phyloP scores from a whole-genome alignment of 2,888 invertebrate species.

The Cylindroiulus punctatus region DNA sequence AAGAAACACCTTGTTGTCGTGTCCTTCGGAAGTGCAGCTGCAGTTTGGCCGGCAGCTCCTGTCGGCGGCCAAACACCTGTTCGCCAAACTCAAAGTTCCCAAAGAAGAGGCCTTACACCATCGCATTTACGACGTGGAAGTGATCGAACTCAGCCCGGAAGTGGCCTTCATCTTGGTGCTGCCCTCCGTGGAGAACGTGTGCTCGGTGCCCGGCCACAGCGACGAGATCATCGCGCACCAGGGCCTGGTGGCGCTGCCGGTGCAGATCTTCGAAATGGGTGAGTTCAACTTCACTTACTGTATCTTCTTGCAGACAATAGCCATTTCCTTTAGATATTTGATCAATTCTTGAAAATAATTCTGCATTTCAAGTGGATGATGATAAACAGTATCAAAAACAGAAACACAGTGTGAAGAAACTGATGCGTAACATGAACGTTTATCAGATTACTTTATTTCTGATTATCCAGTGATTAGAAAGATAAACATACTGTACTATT shows the following conservation, averaged over 20 bases:
- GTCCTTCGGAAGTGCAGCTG: constrained; percentile 63
- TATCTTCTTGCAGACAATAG: no score
- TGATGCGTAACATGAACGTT: no score
- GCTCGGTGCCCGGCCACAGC: constrained; percentile 83
- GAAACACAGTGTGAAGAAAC: no score
- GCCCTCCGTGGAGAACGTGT: constrained; percentile 91
- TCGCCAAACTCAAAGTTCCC: constrained; percentile 64
- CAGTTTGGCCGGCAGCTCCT: constrained; percentile 65
- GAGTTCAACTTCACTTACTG: constrained; percentile 56
- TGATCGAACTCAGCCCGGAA: constrained; percentile 89
- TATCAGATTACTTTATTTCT: no score
- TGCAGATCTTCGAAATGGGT: constrained; percentile 78
- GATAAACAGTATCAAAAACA: no score
- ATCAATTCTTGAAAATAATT: no score
- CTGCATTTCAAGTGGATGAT: no score
- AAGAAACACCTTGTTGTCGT: background rate
- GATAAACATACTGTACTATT: no score
- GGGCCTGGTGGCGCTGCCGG: constrained; percentile 87
- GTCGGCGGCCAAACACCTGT: constrained; percentile 63
- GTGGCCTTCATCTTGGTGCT: constrained; percentile 92
- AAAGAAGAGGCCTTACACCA: constrained; percentile 63
- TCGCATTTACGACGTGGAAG: constrained; percentile 86
- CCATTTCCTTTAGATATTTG: no score
- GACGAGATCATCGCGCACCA: constrained; percentile 86
- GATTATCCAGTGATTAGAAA: no score